Conservation (phyloP, 2,888 invertebrate genomes). For the Cremastinae sp. region DNA sequence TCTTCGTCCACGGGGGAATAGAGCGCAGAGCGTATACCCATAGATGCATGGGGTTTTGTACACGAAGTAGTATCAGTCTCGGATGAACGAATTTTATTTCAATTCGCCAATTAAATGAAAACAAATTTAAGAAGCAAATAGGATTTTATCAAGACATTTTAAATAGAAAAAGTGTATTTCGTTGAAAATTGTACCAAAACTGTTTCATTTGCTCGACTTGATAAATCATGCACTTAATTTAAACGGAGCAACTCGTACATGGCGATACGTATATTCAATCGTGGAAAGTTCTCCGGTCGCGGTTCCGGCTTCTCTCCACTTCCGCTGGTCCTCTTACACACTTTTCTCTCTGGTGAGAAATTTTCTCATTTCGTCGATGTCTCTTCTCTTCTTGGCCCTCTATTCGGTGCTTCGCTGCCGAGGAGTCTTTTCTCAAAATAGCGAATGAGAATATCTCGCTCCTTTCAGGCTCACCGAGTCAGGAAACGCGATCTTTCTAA, state of each 20-base stretch:
- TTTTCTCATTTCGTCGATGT: slow-evolving; percentile 27
- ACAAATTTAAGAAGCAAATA: too few species aligned
- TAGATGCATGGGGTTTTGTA: background rate
- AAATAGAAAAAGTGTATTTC: too few species aligned
- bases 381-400: slow-evolving; percentile 4
- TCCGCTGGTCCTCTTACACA: slow-evolving; percentile 2
- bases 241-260: background rate
- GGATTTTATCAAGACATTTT: too few species aligned
- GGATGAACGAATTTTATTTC: slow-evolving; percentile 4
- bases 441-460: slow-evolving; percentile 3
- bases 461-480: background rate
- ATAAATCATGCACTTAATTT: background rate
- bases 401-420: slow-evolving; percentile 1
- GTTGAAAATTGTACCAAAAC: too few species aligned
- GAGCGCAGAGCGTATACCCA: slow-evolving; percentile 45
- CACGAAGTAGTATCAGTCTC: slow-evolving; percentile 5
- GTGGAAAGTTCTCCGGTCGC: background rate
- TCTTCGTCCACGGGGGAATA: slow-evolving; percentile 70
- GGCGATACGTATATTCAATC: background rate
- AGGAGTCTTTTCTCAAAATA: slow-evolving; percentile 27
- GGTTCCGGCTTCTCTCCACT: slow-evolving; percentile 2
- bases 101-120: too few species aligned
- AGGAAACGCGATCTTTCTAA: background rate
- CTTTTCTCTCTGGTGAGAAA: slow-evolving; percentile 25
- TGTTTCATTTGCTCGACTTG: too few species aligned